Evolutionary conservation across 2,113 vertebrate species (phyloP).

Genomic region (Suncus etruscus): DNA sequence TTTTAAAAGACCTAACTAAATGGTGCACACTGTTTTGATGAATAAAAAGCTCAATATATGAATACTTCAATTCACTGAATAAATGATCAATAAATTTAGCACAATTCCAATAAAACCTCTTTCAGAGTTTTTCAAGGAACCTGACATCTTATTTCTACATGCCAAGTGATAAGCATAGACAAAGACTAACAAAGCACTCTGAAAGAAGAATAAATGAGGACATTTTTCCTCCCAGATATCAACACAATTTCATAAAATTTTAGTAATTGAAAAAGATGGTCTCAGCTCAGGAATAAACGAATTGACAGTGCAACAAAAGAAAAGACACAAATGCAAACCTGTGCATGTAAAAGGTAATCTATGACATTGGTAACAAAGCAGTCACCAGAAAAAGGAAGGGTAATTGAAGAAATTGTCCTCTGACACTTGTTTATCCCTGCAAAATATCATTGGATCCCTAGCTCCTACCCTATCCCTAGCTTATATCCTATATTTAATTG

Average conservation of each 20-base stretch:
- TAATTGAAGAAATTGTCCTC: neutral
- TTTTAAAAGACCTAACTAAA: slow-evolving; percentile 47
- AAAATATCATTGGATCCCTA: neutral
- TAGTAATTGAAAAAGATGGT: neutral
- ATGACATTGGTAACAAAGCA: neutral
- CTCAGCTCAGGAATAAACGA: slow-evolving; percentile 29
- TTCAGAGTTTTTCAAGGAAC: slow-evolving; percentile 39
- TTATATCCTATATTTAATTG: neutral
- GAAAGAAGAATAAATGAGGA: neutral
- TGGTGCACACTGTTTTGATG: neutral
- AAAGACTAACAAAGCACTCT: neutral
- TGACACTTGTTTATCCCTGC: neutral
- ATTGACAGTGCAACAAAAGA: slow-evolving; percentile 31
- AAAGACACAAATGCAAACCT: slow-evolving; percentile 4
- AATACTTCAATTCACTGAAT: slow-evolving; percentile 1
- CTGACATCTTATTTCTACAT: slow-evolving; percentile 26
- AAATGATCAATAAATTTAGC: slow-evolving; percentile 36
- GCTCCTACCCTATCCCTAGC: too few relatives aligned
- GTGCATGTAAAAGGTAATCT: neutral
- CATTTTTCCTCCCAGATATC: neutral
- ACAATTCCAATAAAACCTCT: slow-evolving; percentile 45
- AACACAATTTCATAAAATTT: slow-evolving; percentile 24
- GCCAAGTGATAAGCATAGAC: neutral
- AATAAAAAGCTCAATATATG: slow-evolving; percentile 2
- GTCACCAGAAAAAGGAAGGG: neutral